Evolutionary conservation across 2,113 vertebrate genomes (phyloP).

Genomic region (Xiphophorus couchianus): DNA sequence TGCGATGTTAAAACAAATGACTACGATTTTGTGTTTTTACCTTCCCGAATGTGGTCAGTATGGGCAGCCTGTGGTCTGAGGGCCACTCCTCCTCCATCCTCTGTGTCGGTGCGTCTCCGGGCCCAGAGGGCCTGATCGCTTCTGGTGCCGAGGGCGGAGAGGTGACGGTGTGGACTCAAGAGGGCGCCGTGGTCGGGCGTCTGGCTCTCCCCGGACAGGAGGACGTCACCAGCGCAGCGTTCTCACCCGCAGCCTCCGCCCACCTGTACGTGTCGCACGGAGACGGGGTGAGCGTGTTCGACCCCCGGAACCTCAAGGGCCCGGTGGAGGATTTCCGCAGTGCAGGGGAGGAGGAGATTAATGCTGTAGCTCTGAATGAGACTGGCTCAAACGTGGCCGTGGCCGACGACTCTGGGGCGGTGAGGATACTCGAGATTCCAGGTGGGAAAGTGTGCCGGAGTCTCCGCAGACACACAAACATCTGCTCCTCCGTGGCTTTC

Average conservation of each 20-base stretch:
- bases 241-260: conserved; percentile 75
- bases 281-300: conserved; percentile 83
- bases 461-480: conserved; percentile 91
- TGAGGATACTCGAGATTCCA: conserved; percentile 88
- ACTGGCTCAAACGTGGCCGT: conserved; percentile 83
- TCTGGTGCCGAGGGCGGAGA: conserved; percentile 90
- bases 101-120: conserved; percentile 79
- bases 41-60: conserved; percentile 52
- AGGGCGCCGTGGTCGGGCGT: conserved; percentile 71
- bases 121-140: conserved; percentile 82
- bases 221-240: conserved; percentile 84
- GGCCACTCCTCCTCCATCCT: conserved; percentile 85
- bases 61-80: conserved; percentile 85
- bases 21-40: neutral
- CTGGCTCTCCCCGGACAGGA: conserved; percentile 73
- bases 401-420: conserved; percentile 89
- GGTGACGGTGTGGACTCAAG: conserved; percentile 85
- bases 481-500: conserved; percentile 93
- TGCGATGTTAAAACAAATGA: neutral
- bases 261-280: conserved; percentile 86
- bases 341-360: conserved; percentile 92
- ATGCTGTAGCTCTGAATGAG: conserved; percentile 87
- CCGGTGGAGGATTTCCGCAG: conserved; percentile 74
- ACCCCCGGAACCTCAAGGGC: conserved; percentile 83
- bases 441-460: conserved; percentile 86